Percentiles rank a stretch among this genome's conserved stretches.
phyloP scores from a whole-genome alignment of 2,888 invertebrate species.

The Ariolimax columbianus region DNA sequence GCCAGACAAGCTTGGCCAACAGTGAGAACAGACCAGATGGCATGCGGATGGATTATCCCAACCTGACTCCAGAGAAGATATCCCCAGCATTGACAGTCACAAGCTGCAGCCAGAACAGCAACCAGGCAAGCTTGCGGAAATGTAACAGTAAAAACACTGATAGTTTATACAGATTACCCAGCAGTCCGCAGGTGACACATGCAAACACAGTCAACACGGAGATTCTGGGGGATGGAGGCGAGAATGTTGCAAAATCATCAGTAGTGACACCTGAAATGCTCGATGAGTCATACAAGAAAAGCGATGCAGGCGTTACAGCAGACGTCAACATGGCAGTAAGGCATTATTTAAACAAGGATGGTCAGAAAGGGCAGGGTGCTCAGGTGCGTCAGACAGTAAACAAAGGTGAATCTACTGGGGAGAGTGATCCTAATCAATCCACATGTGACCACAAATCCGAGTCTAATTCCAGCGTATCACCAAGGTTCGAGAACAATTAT shows the following conservation, averaged over 20 bases:
- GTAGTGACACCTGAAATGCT: background rate
- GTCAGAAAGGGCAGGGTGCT: background rate
- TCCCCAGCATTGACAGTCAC: background rate
- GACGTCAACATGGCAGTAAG: background rate
- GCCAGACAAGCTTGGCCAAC: background rate
- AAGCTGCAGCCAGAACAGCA: background rate
- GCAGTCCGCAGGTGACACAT: background rate
- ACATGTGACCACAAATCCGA: background rate
- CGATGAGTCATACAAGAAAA: slow-evolving; percentile 3
- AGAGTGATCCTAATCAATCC: background rate
- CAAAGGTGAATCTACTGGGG: background rate
- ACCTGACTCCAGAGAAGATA: background rate
- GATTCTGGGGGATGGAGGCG: background rate
- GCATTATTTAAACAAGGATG: background rate
- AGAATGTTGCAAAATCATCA: background rate
- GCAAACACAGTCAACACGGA: background rate
- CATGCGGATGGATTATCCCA: background rate
- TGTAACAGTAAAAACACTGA: background rate
- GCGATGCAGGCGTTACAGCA: background rate
- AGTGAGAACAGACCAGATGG: background rate
- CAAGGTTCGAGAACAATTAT: background rate
- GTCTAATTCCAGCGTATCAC: slow-evolving; percentile 5
- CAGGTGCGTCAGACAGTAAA: background rate
- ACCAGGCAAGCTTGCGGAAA: too few relatives aligned
- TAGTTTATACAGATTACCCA: background rate